Conservation (phyloP, 2,797 vertebrate genomes). For the Megaceryle alcyon region DNA sequence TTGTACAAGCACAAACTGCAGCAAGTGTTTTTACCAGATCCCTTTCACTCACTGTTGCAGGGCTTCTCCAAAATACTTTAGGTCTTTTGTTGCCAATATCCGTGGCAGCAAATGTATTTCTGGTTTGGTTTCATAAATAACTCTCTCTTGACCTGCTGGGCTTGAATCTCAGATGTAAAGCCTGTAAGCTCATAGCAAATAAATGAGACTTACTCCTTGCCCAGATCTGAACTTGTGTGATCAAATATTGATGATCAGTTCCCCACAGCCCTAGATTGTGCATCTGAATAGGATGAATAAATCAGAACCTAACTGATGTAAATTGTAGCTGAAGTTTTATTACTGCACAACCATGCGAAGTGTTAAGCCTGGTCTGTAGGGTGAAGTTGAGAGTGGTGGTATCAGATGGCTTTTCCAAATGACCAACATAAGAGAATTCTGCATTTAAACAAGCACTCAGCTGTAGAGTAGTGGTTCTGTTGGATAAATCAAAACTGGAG, state of each 20-base stretch:
- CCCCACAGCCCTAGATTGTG: background rate
- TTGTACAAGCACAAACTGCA: background rate
- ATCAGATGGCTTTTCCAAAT: background rate
- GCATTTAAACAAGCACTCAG: background rate
- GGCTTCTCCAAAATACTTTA: background rate
- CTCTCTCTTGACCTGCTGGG: background rate
- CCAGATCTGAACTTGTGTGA: background rate
- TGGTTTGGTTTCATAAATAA: background rate
- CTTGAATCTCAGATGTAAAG: background rate
- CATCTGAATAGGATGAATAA: background rate
- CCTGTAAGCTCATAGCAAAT: background rate
- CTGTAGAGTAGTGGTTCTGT: background rate
- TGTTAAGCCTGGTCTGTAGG: background rate
- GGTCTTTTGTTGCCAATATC: background rate
- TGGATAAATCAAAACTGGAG: background rate
- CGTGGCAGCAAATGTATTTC: background rate
- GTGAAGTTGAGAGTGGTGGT: background rate
- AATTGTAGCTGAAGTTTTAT: background rate
- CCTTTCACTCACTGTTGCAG: background rate
- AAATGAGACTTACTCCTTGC: background rate
- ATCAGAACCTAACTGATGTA: background rate
- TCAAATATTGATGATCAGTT: constrained; percentile 10
- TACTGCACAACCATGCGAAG: background rate
- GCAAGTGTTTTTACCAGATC: background rate
- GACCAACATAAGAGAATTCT: background rate